Conservation (phyloP, 2,797 vertebrate genomes). For the Malurus splendens region DNA sequence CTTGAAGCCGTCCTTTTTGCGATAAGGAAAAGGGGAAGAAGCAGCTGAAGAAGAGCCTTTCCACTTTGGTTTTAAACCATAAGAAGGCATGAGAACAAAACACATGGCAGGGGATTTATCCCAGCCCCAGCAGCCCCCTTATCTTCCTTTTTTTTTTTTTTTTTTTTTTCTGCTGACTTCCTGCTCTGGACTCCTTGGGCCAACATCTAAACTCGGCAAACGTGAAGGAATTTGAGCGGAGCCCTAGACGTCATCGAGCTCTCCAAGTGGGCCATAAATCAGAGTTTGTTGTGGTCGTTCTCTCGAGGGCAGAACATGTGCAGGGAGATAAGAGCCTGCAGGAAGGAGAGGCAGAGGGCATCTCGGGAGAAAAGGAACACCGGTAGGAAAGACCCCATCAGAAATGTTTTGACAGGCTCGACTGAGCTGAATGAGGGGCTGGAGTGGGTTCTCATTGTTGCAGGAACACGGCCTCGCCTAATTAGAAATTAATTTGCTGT, state of each 20-base stretch:
- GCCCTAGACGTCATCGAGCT: not conserved
- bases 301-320: constrained; percentile 14
- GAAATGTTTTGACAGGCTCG: not conserved
- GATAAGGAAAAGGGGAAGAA: not conserved
- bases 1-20: not conserved
- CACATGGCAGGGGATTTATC: not conserved
- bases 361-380: not conserved
- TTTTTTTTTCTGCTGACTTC: constrained; percentile 12
- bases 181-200: constrained; percentile 10
- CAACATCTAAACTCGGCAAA: not conserved
- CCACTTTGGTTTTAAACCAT: not conserved
- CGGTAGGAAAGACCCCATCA: not conserved
- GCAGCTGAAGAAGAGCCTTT: not conserved
- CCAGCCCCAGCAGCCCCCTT: not conserved
- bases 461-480: not conserved
- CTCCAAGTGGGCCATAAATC: constrained; percentile 24
- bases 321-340: constrained; percentile 55
- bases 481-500: not conserved
- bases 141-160: not conserved
- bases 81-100: not conserved
- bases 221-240: not conserved
- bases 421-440: not conserved
- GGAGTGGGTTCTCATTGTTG: not conserved
- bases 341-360: constrained; percentile 19
- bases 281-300: constrained; percentile 4